Conservation (phyloP, 2,888 invertebrate species). For the Synergus gifuensis region DNA sequence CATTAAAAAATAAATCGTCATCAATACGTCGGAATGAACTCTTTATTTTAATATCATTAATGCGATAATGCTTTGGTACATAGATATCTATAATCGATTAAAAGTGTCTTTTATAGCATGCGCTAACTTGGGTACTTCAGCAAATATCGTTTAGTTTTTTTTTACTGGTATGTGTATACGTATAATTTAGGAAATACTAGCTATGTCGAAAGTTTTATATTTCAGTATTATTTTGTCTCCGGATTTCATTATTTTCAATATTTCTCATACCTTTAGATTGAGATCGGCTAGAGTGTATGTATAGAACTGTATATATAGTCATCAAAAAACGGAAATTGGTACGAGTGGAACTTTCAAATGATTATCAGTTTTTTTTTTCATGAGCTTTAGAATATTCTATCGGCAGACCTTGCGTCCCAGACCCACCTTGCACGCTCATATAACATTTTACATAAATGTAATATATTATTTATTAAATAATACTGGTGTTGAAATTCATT, state of each 20-base stretch:
- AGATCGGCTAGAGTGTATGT: background rate
- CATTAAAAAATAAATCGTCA: conserved; percentile 63
- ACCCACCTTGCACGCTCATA: background rate
- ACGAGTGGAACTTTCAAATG: conserved; percentile 61
- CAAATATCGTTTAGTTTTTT: conserved; percentile 9
- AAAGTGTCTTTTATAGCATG: conserved; percentile 47
- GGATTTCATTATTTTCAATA: background rate
- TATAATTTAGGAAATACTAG: background rate
- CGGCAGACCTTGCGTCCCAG: background rate
- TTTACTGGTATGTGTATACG: background rate
- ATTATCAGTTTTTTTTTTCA: conserved; percentile 62
- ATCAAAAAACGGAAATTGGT: conserved; percentile 8
- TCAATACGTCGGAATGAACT: conserved; percentile 57
- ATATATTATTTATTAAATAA: conserved; percentile 8
- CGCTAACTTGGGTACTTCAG: conserved; percentile 44
- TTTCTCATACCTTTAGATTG: background rate
- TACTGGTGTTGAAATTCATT: conserved; percentile 26
- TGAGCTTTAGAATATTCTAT: conserved; percentile 23
- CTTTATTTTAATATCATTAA: conserved; percentile 38
- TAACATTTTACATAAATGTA: background rate
- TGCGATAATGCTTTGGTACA: conserved; percentile 35
- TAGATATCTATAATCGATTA: conserved; percentile 5
- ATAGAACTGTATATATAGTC: background rate
- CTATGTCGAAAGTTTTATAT: conserved; percentile 45
- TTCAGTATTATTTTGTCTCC: conserved; percentile 37